Evolutionary conservation across 2,888 invertebrate genomes (phyloP), one percentile per base, ranked within the genome.

Genomic region (Maniola hyperantus): DNA sequence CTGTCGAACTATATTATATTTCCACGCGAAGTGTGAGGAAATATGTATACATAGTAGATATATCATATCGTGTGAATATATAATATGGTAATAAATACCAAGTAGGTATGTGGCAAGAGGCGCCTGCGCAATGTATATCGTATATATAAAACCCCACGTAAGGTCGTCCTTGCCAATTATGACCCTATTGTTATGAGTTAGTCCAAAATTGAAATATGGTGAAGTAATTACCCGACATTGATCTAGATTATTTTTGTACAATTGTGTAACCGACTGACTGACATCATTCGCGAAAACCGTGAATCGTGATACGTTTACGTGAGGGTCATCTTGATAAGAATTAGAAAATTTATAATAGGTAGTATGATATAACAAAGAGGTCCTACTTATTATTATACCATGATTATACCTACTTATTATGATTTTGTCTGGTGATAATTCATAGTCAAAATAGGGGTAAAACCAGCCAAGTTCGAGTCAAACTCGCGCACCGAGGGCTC

Each of bases 171-270:
- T 54, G 54, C 18, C 48, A 44, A 46, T 51, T 65, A 57, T 63
- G n/a, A 36, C 44, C 36, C 39, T 57, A 68, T 68, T 68, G 65
- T 68, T 54, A 65, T 54, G 48, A 54, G 10, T 13, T 48, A 39
- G 1, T 50, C 58, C 36, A 42, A 39, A 62, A 53, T 36, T 7
- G 15, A n/a, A 54, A 13, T 15, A 46, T 46, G 46, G 39, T 62
- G 57, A 55, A 65, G 65, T 67, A 65, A 70, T 59, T 55, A 62
- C n/a, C 44, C 53, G 72, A 70, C 71, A 70, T 71, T 70, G 72
- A 64, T 57, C 71, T 59, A 68, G 60, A 61, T 64, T 46, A n/a
- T 46, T 60, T 64, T 64, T 53, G 54, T 51, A 44, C 18, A 58
- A 57, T 61, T 50, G 39, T 20, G 50, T 48, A 48, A 60, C 60